phyloP scores from a whole-genome alignment of 2,797 vertebrate species.

The Atherinosoma microstoma region DNA sequence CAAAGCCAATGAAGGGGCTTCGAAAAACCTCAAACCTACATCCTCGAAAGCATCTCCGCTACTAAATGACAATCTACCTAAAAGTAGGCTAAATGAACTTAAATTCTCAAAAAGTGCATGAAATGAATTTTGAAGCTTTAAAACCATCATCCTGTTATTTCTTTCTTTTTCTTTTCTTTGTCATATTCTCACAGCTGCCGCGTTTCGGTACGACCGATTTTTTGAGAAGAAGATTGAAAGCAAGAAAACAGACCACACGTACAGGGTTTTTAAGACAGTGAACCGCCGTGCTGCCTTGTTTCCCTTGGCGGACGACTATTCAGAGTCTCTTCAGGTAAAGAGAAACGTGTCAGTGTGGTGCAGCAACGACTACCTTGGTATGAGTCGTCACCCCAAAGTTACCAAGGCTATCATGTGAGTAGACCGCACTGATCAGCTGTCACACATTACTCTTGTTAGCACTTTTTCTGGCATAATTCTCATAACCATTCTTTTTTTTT shows the following conservation, averaged over 20 bases:
- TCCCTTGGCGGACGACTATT: slow-evolving; percentile 93
- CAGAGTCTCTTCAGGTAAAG: slow-evolving; percentile 81
- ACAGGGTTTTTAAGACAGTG: slow-evolving; percentile 94
- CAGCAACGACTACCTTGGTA: slow-evolving; percentile 96
- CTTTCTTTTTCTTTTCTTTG: neutral
- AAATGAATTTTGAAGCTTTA: neutral
- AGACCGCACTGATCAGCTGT: neutral
- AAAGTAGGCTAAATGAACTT: slow-evolving; percentile 76
- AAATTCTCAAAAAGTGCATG: neutral
- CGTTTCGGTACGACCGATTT: slow-evolving; percentile 92
- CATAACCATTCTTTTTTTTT: neutral
- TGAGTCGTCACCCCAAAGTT: slow-evolving; percentile 92
- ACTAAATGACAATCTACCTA: slow-evolving; percentile 91
- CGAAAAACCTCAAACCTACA: slow-evolving; percentile 82
- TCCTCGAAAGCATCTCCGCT: slow-evolving; percentile 86
- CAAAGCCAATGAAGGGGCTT: slow-evolving; percentile 56
- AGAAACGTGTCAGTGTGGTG: slow-evolving; percentile 94
- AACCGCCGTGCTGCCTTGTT: slow-evolving; percentile 88
- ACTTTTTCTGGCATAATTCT: neutral
- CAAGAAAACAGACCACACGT: slow-evolving; percentile 91
- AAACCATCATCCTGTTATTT: neutral
- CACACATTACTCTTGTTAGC: neutral
- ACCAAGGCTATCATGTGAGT: slow-evolving; percentile 89
- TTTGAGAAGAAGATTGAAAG: slow-evolving; percentile 93
- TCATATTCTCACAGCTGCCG: slow-evolving; percentile 76